phyloP scores from a whole-genome alignment of 2,888 invertebrate species.

The Cephus sareptanus region DNA sequence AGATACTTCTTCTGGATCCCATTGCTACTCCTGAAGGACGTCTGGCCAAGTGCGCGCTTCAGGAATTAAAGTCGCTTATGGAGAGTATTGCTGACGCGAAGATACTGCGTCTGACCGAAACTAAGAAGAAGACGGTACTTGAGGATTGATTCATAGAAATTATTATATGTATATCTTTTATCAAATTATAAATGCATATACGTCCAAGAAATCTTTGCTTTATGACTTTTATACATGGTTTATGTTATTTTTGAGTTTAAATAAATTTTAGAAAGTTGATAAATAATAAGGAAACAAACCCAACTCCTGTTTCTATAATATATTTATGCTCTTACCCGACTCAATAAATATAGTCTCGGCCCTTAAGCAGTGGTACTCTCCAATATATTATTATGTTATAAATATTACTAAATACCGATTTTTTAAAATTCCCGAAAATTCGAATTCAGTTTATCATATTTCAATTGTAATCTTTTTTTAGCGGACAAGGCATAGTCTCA shows the following conservation, averaged over 20 bases:
- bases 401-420: neutral
- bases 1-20: conserved; percentile 79
- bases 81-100: conserved; percentile 65
- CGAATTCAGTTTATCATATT: neutral
- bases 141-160: neutral
- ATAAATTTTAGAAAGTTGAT: no score
- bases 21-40: conserved; percentile 78
- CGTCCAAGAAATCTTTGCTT: neutral
- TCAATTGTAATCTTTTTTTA: neutral
- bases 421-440: neutral
- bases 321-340: neutral
- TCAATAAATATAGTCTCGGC: neutral
- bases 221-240: neutral
- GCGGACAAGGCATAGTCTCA: neutral
- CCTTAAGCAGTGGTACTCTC: neutral
- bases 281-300: no score
- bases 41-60: conserved; percentile 75
- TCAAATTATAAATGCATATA: no score
- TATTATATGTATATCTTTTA: neutral
- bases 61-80: conserved; percentile 72
- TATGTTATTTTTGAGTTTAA: no score
- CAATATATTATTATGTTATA: neutral
- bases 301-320: neutral
- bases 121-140: neutral
- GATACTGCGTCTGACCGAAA: conserved; percentile 22